phyloP scores from a whole-genome alignment of 2,113 vertebrate species.

The Ascaphus truei region DNA sequence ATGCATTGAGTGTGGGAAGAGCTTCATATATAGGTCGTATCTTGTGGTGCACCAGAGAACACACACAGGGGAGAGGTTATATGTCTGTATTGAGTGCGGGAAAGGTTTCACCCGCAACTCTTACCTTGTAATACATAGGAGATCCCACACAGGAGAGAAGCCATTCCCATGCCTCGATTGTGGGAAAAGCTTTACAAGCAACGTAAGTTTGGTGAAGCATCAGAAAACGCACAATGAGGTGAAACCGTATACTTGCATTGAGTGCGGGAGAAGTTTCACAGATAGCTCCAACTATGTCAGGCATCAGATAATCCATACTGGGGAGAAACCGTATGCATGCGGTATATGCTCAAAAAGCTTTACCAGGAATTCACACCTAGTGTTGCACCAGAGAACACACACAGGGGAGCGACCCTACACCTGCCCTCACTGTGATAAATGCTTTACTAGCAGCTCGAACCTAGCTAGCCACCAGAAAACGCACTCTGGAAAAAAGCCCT shows the following conservation, averaged over 20 bases:
- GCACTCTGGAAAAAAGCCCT: slow-evolving; percentile 39
- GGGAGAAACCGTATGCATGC: no score
- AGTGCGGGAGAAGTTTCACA: slow-evolving; percentile 45
- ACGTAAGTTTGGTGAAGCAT: slow-evolving; percentile 21
- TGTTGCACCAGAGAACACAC: neutral
- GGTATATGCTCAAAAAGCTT: neutral
- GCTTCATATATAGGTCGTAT: slow-evolving; percentile 17
- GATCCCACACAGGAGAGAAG: slow-evolving; percentile 46
- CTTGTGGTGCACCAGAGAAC: slow-evolving; percentile 25
- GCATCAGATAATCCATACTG: neutral
- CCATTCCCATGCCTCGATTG: slow-evolving; percentile 42
- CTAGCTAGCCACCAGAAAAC: slow-evolving; percentile 29
- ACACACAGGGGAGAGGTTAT: slow-evolving; percentile 25
- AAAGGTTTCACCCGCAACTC: slow-evolving; percentile 35
- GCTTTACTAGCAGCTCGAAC: neutral
- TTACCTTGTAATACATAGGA: slow-evolving; percentile 35
- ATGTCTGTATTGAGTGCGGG: slow-evolving; percentile 17
- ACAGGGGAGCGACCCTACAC: neutral
- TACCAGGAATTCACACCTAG: neutral
- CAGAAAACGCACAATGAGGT: slow-evolving; percentile 31
- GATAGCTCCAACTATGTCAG: neutral
- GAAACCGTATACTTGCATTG: slow-evolving; percentile 36
- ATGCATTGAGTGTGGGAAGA: slow-evolving; percentile 20
- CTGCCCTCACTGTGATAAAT: neutral
- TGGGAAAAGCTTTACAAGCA: slow-evolving; percentile 50